Base-by-base conservation (phyloP, 2,888 invertebrate species). In the Chloroclystis v-ata region DNA sequence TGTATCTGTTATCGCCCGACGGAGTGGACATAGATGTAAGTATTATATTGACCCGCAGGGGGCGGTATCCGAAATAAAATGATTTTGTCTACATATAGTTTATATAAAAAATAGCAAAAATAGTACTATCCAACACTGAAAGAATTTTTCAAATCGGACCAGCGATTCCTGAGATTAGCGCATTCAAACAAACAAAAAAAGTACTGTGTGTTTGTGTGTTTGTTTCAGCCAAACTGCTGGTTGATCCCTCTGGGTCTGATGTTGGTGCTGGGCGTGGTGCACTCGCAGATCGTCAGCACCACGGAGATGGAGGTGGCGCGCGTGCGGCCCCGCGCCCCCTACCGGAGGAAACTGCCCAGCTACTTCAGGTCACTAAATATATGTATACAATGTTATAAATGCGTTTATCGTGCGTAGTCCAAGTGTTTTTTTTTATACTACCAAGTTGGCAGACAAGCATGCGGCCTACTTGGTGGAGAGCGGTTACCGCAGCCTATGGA, bases 1-100 rank as follows among this genome's bases (percentile, higher is more conserved):
- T 92, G 38, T 92, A 91, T 67, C 87, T 87, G 56, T 61, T 76
- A 35, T 67, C 84, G 9, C 87, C 89, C 1, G 69, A 82, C 3
- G 70, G 65, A 4, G 52, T 79, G 53, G 86, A 89, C 44, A 68
- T 88, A 38, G 89, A 91, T 73, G 91, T 91, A 72, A 81, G 89
- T 58, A 47, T 7, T 20, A n/a, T n/a, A n/a, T n/a, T n/a, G n/a
- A n/a, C n/a, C n/a, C n/a, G n/a, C n/a, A n/a, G n/a, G n/a, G 24
- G 24, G 6, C 24, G 24, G 3, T 24, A 4, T 24, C 3, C 24
- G 24, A n/a, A 6, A 3, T 24, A 6, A 24, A 24, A 24, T 24
- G 24, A 24, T 24, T 24, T 24, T 24, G 7, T 14, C 10, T 16
- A 28, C 2, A 8, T n/a, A n/a, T n/a, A n/a, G n/a, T n/a, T n/a